phyloP scores from a whole-genome alignment of 2,888 invertebrate genomes.

The Reticulitermes lucifugus region DNA sequence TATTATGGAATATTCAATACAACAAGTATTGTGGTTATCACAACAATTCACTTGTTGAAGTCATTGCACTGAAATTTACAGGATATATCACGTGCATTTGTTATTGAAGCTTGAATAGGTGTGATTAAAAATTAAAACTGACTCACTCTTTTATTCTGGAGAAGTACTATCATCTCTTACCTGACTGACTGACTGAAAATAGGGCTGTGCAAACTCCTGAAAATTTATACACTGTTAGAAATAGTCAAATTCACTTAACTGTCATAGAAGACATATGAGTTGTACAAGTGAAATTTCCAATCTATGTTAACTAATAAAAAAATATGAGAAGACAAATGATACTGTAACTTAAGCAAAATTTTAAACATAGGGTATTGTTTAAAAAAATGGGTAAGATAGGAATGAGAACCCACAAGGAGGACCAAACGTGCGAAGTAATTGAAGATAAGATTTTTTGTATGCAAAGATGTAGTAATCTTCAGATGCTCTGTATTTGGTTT shows the following conservation, averaged over 20 bases:
- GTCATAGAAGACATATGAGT: not conserved
- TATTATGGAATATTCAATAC: not conserved
- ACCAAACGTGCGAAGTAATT: too few species aligned
- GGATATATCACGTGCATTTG: not conserved
- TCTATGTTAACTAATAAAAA: too few species aligned
- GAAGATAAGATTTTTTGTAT: too few species aligned
- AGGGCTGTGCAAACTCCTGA: not conserved
- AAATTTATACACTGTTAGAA: too few species aligned
- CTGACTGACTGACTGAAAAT: not conserved
- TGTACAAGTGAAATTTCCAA: too few species aligned
- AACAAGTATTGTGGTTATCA: not conserved
- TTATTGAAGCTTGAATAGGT: not conserved
- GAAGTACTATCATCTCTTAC: not conserved
- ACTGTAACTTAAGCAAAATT: too few species aligned
- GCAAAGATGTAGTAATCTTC: too few species aligned
- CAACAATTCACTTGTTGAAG: not conserved
- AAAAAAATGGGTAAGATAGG: too few species aligned
- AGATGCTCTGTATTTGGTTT: too few species aligned
- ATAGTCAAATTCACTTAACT: not conserved
- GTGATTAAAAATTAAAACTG: not conserved
- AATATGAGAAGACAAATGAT: too few species aligned
- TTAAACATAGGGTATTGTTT: too few species aligned
- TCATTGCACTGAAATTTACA: not conserved
- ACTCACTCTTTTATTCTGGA: not conserved
- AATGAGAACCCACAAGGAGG: too few species aligned